Base-by-base conservation (phyloP, 2,113 vertebrate genomes). In the Cottus gobio region DNA sequence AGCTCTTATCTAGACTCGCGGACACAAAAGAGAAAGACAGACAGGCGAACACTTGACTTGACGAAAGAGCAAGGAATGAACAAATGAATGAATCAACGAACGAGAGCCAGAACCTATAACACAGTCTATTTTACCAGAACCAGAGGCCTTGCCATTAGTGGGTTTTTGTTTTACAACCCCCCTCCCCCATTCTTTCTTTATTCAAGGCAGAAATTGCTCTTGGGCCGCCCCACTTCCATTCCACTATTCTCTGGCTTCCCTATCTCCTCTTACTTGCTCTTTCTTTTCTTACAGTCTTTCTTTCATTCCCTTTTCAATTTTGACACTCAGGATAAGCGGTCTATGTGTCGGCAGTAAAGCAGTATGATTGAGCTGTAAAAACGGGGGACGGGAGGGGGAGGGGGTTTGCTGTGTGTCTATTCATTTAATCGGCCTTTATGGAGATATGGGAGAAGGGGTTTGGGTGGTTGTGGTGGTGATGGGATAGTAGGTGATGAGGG, bases 281-380 rank as follows among this genome's bases (percentile, higher is more conserved):
- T 78, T 85, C 85, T 79, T 80, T 86, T 85, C 82, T 76, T 71
- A 56, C 83, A 79, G 71, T 85, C 95, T 96, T 97, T 96, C 96
- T 97, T 96, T 96, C 96, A 93, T 96, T 97, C 97, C 96, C 96
- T 96, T 98, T 99, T 99, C 97, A 98, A 97, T 99, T 95, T 98
- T 92, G 96, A 95, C 90, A 95, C 94, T 96, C 96, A 95, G 97
- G 96, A 99, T 99, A 99, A 98, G 97, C 97, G 91, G 80, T 80
- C 84, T 84, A 67, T 88, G 85, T 91, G 84, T 89, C 94, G 88
- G 91, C 95, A 95, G 95, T 97, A 97, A 97, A 95, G 96, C 96
- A 96, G 96, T 96, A 97, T 97, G 97, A 99, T 98, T 98, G 97
- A 99, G 98, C 96, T 98, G 97, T 98, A 97, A 97, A 91, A 97